A percentile compares a stretch with the other conserved stretches of the same genome.
Conservation (phyloP, 2,797 vertebrate species). For the Phalanger gymnotis region DNA sequence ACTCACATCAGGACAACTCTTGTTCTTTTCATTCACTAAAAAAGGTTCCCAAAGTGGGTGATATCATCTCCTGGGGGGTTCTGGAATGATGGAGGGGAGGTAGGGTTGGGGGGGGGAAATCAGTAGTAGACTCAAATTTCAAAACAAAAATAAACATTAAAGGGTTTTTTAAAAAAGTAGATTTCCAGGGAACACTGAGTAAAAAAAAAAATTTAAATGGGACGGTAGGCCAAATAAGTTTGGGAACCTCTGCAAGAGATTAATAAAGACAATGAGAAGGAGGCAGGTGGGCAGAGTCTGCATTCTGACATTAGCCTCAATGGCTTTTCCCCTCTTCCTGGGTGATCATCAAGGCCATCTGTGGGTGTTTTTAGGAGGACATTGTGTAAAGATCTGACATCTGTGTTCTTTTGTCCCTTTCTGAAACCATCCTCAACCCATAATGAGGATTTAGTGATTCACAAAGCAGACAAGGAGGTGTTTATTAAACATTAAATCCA, state of each 20-base stretch:
- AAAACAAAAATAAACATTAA: too few species aligned
- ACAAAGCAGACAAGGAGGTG: not conserved
- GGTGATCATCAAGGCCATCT: not conserved
- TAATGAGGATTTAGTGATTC: conserved; percentile 5
- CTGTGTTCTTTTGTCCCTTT: conserved; percentile 15
- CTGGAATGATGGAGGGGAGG: too few species aligned
- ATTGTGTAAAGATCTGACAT: not conserved
- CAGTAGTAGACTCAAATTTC: too few species aligned
- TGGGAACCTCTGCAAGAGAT: not conserved
- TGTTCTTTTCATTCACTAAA: not conserved
- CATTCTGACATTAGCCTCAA: not conserved
- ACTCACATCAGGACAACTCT: not conserved
- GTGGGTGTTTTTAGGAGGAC: not conserved
- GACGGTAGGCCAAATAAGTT: too few species aligned
- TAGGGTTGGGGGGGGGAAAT: too few species aligned
- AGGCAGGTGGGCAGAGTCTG: not conserved
- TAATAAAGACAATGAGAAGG: not conserved
- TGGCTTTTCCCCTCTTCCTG: not conserved
- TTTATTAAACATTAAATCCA: conserved; percentile 20
- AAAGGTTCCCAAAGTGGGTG: too few species aligned
- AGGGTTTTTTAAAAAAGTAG: too few species aligned
- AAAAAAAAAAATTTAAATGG: too few species aligned
- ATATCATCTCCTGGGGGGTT: too few species aligned
- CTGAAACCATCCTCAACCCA: conserved; percentile 20
- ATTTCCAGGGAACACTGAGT: too few species aligned